Evolutionary conservation across 2,888 invertebrate genomes (phyloP), one percentile per base, ranked within the genome.

Genomic region (Drosophila borborema): DNA sequence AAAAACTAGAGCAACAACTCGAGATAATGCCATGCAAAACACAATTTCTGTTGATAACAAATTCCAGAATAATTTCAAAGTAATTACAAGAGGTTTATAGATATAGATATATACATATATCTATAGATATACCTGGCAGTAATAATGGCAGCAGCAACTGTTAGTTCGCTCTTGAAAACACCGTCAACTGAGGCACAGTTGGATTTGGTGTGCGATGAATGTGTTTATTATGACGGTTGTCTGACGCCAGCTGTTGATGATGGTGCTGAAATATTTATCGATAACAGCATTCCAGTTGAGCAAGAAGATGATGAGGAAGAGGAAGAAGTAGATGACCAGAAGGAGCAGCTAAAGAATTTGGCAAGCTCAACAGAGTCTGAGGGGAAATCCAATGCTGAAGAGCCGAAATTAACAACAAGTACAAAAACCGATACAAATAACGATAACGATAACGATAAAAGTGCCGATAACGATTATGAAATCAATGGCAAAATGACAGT

Each of bases 231-330:
- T 61, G 82, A 70, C n/a, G 76, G 40, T 14, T 77, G 80, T 28
- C 9, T 61, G n/a, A 34, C 64, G 3, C 4, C 45, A 36, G 23
- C 34, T 23, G 54, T 40, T 12, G 75, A 36, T 4, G 51, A 41
- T 1, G 34, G 65, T 34, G 61, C 74, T 6, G 59, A 81, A 18
- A 63, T 81, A 65, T 78, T 90, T 65, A 87, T 89, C 64, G 91
- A 91, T 71, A 90, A 77, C 58, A 87, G 90, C 45, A 86, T 91
- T 7, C 83, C 87, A 70, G 89, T 89, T 34, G 90, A 86, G 40
- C 72, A 64, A 34, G 80, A 75, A 12, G 2, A 53, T 2, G 74
- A 64, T 0, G 68, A 51, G 12, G 72, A 73, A 1, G 54, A 71
- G 10, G 64, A 69, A 1, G 53, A 59, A 40, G 40, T 40, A 8